phyloP scores from a whole-genome alignment of 2,888 invertebrate species.

The Chromoteleia sp. region DNA sequence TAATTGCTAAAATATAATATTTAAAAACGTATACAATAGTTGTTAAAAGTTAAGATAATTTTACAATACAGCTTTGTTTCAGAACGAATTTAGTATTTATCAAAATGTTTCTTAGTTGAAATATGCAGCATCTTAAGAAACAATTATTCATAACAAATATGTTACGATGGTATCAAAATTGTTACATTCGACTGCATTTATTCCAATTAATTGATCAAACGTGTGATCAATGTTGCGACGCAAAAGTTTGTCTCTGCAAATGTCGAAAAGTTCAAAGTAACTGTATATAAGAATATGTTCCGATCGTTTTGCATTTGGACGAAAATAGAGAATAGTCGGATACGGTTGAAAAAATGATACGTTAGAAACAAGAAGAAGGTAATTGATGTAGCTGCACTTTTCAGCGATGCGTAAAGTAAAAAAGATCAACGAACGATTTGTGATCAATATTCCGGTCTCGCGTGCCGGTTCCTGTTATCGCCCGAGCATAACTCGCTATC shows the following conservation, averaged over 20 bases:
- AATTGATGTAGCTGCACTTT: constrained; percentile 65
- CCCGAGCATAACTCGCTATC: constrained; percentile 67
- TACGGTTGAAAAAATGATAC: constrained; percentile 52
- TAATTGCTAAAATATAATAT: too few relatives aligned
- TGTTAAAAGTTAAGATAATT: too few relatives aligned
- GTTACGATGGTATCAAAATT: too few relatives aligned
- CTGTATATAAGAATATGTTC: constrained; percentile 32
- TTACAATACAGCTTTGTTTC: too few relatives aligned
- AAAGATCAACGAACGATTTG: constrained; percentile 62
- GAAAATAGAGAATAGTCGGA: constrained; percentile 8
- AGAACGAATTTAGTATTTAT: too few relatives aligned
- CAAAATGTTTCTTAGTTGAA: too few relatives aligned
- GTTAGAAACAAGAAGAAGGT: constrained; percentile 49
- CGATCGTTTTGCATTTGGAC: constrained; percentile 27
- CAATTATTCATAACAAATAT: too few relatives aligned
- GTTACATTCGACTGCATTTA: too few relatives aligned
- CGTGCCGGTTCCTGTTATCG: constrained; percentile 70
- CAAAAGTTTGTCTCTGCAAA: constrained; percentile 21
- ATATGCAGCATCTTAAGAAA: too few relatives aligned
- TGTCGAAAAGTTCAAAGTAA: constrained; percentile 51
- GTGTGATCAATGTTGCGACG: constrained; percentile 5
- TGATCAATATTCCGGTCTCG: constrained; percentile 70
- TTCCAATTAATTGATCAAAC: not conserved
- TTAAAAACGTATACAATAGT: too few relatives aligned
- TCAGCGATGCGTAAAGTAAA: constrained; percentile 65